These are phyloP conservation scores for Leptinotarsa defecta DNA, from an alignment of 1,140 invertebrate species.

Conservation along the genomic window DNA sequence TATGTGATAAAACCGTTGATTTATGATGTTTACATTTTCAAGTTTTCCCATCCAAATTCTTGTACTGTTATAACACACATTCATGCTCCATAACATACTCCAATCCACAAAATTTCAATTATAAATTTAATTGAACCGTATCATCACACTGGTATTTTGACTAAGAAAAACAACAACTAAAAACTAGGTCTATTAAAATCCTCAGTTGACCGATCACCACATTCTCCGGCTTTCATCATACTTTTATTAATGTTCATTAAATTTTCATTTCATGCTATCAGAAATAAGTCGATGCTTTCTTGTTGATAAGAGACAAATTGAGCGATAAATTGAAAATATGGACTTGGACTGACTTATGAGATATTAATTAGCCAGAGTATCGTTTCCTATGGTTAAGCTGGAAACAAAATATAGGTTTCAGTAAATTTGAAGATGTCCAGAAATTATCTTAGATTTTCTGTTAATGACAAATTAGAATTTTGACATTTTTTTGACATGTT, in stretches of 20 bases:
- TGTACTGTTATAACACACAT: background rate
- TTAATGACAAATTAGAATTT: too few relatives aligned
- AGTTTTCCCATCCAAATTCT: background rate
- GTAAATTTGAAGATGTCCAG: too few relatives aligned
- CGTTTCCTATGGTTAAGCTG: too few relatives aligned
- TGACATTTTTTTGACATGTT: too few relatives aligned
- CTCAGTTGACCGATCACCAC: slow-evolving; percentile 4
- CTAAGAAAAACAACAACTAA: background rate
- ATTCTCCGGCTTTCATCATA: background rate
- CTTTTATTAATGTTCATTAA: background rate
- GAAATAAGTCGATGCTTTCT: background rate
- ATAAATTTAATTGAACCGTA: slow-evolving; percentile 4
- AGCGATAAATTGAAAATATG: background rate
- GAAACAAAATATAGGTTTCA: too few relatives aligned
- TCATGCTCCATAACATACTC: background rate
- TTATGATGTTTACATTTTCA: background rate
- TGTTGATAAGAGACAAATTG: background rate
- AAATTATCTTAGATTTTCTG: too few relatives aligned
- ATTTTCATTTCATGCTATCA: background rate
- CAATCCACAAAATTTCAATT: background rate
- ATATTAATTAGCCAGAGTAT: too few relatives aligned
- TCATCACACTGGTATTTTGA: background rate
- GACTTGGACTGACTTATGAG: too few relatives aligned
- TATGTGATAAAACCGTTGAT: background rate
- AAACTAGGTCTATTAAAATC: slow-evolving; percentile 1